These are phyloP conservation scores for Phanerotoma sp. DNA, from an alignment of 2,888 invertebrate genomes.

Conservation along the genomic window DNA sequence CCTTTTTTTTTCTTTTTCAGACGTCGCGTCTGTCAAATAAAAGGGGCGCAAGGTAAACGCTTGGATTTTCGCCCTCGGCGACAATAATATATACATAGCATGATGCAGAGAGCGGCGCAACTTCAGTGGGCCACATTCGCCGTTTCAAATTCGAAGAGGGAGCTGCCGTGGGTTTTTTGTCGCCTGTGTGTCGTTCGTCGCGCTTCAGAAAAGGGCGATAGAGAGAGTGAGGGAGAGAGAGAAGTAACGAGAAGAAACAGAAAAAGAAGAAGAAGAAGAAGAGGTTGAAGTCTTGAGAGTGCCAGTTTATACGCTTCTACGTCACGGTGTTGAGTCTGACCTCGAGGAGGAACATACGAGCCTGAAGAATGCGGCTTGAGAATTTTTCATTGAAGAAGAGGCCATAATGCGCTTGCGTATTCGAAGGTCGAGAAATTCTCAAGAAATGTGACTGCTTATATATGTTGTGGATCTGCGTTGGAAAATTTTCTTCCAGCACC, in stretches of 20 bases:
- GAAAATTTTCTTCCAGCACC: too few species aligned
- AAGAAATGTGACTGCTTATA: conserved; percentile 9
- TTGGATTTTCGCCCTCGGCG: conserved; percentile 9
- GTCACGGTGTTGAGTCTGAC: conserved; percentile 18
- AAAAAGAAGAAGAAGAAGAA: conserved; percentile 15
- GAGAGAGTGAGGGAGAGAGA: background rate
- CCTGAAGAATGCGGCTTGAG: conserved; percentile 7
- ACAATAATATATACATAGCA: conserved; percentile 11
- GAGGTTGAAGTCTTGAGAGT: conserved; percentile 5
- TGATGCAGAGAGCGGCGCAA: background rate
- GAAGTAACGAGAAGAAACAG: background rate
- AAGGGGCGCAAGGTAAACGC: conserved; percentile 11
- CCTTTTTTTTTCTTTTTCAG: background rate
- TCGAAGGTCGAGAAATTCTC: conserved; percentile 12
- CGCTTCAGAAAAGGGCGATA: background rate
- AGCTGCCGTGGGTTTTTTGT: conserved; percentile 9
- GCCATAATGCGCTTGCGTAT: conserved; percentile 14
- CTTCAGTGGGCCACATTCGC: background rate
- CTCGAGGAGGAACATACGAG: conserved; percentile 11
- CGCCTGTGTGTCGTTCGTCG: conserved; percentile 8
- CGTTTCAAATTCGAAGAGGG: conserved; percentile 11
- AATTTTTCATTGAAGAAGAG: conserved; percentile 17
- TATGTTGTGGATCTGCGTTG: background rate
- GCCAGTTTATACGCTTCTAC: conserved; percentile 20
- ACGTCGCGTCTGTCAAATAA: conserved; percentile 10